Evolutionary conservation across 2,797 vertebrate species (phyloP), one percentile per base, ranked within the genome.

Genomic region (Poeciliopsis turneri): DNA sequence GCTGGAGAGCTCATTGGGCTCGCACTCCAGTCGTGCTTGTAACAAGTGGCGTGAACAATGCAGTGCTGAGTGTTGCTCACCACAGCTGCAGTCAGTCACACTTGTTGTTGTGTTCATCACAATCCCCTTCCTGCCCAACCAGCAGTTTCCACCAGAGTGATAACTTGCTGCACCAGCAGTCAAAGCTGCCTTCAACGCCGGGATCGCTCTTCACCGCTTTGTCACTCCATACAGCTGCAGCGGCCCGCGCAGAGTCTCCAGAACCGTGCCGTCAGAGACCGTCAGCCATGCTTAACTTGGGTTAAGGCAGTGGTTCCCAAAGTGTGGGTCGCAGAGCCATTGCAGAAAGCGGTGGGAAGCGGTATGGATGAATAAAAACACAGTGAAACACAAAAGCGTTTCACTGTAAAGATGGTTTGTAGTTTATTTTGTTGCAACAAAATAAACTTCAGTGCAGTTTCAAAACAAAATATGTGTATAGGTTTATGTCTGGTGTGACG

Each of bases 101-200:
- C 79, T 85, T 84, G 78, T 84, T 83, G 77, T 71, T 72, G 84
- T 83, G 84, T 89, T 88, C 79, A 85, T 87, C 61, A 71, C 83
- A 61, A 81, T 43, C 74, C 79, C 83, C 79, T 70, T 70, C 68
- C 41, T 83, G 84, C 80, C 75, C 87, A 87, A 90, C 86, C 84
- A 86, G 84, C 82, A 86, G 81, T 82, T 89, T 90, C 89, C 84
- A 91, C 90, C 84, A 86, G 84, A 89, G 88, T 87, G 89, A 88
- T 88, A 88, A 86, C 84, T 90, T 85, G 87, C 89, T 82, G 88
- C 88, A 90, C 85, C 79, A 85, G 90, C 84, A 92, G 86, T 85
- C 88, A 84, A 75, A 93, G 87, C 84, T 15, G 81, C 90, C 87
- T 92, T 89, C 84, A 91, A 93, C 90, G 86, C 83, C 53, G 78